Evolutionary conservation across 2,797 vertebrate genomes (phyloP).

Genomic region (Cyprinodon diabolis): DNA sequence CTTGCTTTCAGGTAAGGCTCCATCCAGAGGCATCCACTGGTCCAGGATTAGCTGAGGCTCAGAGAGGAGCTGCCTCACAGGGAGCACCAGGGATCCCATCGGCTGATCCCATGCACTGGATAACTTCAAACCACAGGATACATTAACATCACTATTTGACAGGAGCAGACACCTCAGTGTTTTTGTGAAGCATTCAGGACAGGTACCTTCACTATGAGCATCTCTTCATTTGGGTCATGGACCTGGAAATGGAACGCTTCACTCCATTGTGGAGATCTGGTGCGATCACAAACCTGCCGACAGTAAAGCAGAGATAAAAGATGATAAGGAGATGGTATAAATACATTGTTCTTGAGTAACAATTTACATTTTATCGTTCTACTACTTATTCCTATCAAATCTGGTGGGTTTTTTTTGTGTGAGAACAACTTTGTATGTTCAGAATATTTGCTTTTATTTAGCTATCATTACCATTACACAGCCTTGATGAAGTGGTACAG

Average conservation of each 20-base stretch:
- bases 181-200: background rate
- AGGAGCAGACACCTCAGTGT: background rate
- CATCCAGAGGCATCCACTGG: conserved; percentile 83
- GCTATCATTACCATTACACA: background rate
- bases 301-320: background rate
- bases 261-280: conserved; percentile 85
- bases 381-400: background rate
- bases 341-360: background rate
- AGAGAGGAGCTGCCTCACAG: conserved; percentile 83
- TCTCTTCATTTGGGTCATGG: conserved; percentile 81
- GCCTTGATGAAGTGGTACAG: background rate
- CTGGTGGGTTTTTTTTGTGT: background rate
- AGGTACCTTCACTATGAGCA: conserved; percentile 87
- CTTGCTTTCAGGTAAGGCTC: conserved; percentile 78
- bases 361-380: too few relatives aligned
- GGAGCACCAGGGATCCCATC: conserved; percentile 83
- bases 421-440: background rate
- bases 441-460: background rate
- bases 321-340: background rate
- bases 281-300: conserved; percentile 82
- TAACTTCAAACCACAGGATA: conserved; percentile 53
- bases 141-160: background rate
- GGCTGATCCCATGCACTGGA: conserved; percentile 80
- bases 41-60: conserved; percentile 84
- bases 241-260: conserved; percentile 86